Evolutionary conservation across 1,140 invertebrate genomes (phyloP), one percentile per base, ranked within the genome.

Genomic region (Polypedilum vanderplanki): DNA sequence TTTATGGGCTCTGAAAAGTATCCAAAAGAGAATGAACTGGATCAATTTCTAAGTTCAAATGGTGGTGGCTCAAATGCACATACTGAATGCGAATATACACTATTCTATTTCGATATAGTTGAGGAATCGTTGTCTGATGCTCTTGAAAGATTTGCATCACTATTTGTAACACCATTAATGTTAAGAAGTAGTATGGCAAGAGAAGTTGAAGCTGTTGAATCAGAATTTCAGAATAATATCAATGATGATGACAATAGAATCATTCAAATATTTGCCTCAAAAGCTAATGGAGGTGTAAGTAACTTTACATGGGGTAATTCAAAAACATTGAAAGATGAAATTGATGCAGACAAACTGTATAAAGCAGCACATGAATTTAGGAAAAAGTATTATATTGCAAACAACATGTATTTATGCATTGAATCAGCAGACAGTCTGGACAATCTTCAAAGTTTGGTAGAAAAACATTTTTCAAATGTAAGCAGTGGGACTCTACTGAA

Each of bases 1-100:
- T 98, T 97, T 80, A 93, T 97, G 89, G 95, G 95, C 41, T 95
- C 92, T 70, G 85, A 91, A 79, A 95, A 93, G 79, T 96, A 90
- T 84, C 91, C 93, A 4, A 85, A 89, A 82, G 93, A 96, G 83
- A 96, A 96, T 83, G 90, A 90, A 77, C 93, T 95, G 79, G 92
- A 95, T 84, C 83, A 89, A 4, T 95, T 90, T 79, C 87, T 96
- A 64, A 88, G 87, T 83, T 90, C 90, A 84, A 88, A 89, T 80
- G 93, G 93, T 8, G 94, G 94, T 3, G 88, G 87, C 17, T 87
- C 89, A 78, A 96, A 96, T 82, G 94, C 93, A 0, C 88, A 87
- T 24, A 96, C 94, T 0, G 93, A 95, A 77, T 90, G 88, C 80
- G 94, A 96, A 82, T 86, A 87, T 73, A 97, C 94, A 0, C 89